Percentiles rank a stretch among this genome's conserved stretches.
Evolutionary conservation across 2,888 invertebrate genomes (phyloP).

Genomic region (Harpalus rubripes): DNA sequence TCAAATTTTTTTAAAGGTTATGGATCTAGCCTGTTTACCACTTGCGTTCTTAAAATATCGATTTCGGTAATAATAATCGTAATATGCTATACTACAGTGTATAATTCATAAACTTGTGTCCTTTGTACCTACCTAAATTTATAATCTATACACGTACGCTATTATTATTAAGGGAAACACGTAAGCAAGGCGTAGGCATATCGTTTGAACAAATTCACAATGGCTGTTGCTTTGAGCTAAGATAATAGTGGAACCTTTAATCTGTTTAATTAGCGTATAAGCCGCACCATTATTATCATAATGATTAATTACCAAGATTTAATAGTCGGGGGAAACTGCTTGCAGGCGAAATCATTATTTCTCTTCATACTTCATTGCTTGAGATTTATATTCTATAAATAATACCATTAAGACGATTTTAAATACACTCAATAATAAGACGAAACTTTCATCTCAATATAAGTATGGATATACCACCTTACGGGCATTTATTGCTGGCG

Average conservation of each 20-base stretch:
- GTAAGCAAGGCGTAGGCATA: neutral
- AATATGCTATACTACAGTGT: too few species aligned
- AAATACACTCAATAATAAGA: too few species aligned
- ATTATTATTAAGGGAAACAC: neutral
- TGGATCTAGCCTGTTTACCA: too few species aligned
- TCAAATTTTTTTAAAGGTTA: too few species aligned
- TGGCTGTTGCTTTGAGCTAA: neutral
- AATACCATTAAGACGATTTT: too few species aligned
- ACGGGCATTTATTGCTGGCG: too few species aligned
- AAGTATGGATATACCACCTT: too few species aligned
- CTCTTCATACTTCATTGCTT: neutral
- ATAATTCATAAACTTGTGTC: too few species aligned
- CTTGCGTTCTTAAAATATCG: too few species aligned
- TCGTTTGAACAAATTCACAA: neutral
- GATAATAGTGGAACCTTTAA: neutral
- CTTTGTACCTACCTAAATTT: neutral
- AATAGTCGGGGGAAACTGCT: neutral
- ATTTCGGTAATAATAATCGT: too few species aligned
- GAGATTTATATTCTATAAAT: too few species aligned
- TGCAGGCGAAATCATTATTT: neutral
- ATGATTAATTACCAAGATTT: neutral
- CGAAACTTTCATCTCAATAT: too few species aligned
- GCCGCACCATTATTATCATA: neutral
- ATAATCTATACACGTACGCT: neutral
- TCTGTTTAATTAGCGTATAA: conserved; percentile 2